Evolutionary conservation across 2,888 invertebrate genomes (phyloP).

Genomic region (Coenonympha arcania): DNA sequence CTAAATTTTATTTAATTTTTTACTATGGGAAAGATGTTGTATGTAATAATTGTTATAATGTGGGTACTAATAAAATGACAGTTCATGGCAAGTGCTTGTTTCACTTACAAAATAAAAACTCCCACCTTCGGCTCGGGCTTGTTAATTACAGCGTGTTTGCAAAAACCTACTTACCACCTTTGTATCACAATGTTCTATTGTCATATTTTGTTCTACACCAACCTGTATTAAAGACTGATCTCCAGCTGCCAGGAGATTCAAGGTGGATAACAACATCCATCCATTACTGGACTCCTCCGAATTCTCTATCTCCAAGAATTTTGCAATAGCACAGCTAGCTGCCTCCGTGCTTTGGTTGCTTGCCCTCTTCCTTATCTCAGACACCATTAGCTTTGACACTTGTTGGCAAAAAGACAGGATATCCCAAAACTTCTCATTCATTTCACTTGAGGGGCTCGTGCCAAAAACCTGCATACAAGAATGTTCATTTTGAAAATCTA

Average conservation of each 20-base stretch:
- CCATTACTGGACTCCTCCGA: constrained; percentile 96
- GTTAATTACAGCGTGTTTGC: too few relatives aligned
- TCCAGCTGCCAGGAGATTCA: constrained; percentile 93
- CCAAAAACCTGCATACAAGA: constrained; percentile 85
- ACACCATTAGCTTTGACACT: constrained; percentile 96
- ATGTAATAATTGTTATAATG: too few relatives aligned
- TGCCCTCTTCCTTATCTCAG: constrained; percentile 93
- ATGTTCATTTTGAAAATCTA: constrained; percentile 11
- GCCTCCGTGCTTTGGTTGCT: constrained; percentile 97
- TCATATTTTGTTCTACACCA: too few relatives aligned
- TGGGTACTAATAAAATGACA: too few relatives aligned
- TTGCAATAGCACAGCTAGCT: constrained; percentile 97
- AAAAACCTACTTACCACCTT: too few relatives aligned
- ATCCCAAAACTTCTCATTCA: constrained; percentile 98
- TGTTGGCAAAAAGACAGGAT: constrained; percentile 94
- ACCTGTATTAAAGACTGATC: constrained; percentile 92
- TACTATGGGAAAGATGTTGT: too few relatives aligned
- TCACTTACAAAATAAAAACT: too few relatives aligned
- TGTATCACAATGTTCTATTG: too few relatives aligned
- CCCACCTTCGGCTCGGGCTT: too few relatives aligned
- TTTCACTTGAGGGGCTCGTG: constrained; percentile 92
- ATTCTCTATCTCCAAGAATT: constrained; percentile 96
- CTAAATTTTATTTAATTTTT: too few relatives aligned
- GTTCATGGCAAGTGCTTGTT: too few relatives aligned
- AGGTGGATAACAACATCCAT: constrained; percentile 93